phyloP scores from a whole-genome alignment of 1,140 invertebrate genomes.

The Macrotrachela quadricornifera region DNA sequence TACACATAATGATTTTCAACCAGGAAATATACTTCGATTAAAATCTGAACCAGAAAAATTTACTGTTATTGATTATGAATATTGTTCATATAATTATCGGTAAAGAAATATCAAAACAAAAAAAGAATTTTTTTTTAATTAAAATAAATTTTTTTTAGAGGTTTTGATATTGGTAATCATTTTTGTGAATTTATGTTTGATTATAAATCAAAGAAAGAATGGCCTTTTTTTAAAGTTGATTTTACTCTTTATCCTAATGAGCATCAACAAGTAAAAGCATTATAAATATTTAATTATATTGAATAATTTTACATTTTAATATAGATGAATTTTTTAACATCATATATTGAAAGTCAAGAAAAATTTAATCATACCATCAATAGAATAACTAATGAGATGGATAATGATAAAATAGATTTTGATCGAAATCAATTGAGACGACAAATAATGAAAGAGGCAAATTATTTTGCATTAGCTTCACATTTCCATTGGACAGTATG shows the following conservation, averaged over 20 bases:
- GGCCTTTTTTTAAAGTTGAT: slow-evolving; percentile 46
- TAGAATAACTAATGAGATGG: neutral
- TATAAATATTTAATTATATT: neutral
- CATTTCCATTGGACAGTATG: slow-evolving; percentile 4
- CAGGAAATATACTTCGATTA: slow-evolving; percentile 44
- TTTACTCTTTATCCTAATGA: slow-evolving; percentile 45
- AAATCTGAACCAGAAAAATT: slow-evolving; percentile 20
- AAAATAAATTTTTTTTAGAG: slow-evolving; percentile 31
- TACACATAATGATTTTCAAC: slow-evolving; percentile 90
- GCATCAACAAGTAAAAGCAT: slow-evolving; percentile 50
- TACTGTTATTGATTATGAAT: slow-evolving; percentile 68
- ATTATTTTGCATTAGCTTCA: slow-evolving; percentile 4
- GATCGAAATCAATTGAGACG: too few relatives aligned
- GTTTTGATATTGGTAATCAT: slow-evolving; percentile 85
- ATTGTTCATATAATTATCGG: slow-evolving; percentile 69
- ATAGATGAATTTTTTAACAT: neutral
- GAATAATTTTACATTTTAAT: neutral
- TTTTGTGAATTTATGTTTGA: slow-evolving; percentile 83
- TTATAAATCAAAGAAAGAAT: slow-evolving; percentile 52
- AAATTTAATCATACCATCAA: neutral
- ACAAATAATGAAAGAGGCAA: slow-evolving; percentile 1
- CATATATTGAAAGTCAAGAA: neutral
- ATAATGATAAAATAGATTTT: neutral
- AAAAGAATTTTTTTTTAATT: neutral
- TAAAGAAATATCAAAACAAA: slow-evolving; percentile 7